Base-by-base conservation (phyloP, 53 echinoderm and acorn worm genomes). In the Mesocentrotus franciscanus region DNA sequence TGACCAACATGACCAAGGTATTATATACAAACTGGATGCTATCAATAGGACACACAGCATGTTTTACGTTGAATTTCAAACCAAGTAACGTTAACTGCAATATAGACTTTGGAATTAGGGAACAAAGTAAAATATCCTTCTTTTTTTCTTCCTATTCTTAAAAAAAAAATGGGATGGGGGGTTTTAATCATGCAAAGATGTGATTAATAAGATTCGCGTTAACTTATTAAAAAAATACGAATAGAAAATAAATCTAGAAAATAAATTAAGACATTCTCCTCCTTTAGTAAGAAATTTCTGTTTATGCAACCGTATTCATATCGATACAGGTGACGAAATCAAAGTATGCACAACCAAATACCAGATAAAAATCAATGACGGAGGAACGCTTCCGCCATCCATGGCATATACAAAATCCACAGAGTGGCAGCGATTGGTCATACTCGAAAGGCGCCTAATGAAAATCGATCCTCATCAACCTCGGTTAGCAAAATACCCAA, bases 401-500 rank as follows among this genome's bases (percentile, higher is more conserved):
- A 84, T 49, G 49, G 49, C 49, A 49, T 49, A 49, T 16, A 55
- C 49, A 33, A 33, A 32, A 33, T 84, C 18, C 84, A 49, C 1
- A 9, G 18, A 9, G 49, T 55, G 22, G 8, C 42, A 22, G 1
- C 55, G 39, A 84, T 42, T 36, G 39, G 39, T 49, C 22, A 42
- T 49, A 42, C 84, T 84, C 9, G 16, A 29, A 18, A 84, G 49
- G 22, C 84, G 24, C 84, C 84, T 24, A 39, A 14, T 32, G 30
- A 76, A 84, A 84, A 84, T 84, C 84, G 84, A 84, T 84, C 84
- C 49, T 84, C 49, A 84, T 49, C 55, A 84, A 49, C 1, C 22
- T 33, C 76, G 0, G 9, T 35, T 84, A 20, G 49, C 18, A 55
- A 39, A 84, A 84, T 49, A 84, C 42, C 49, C 13, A 49, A 84